A percentile compares a stretch with the other conserved stretches of the same genome.
Evolutionary conservation across 2,888 invertebrate genomes (phyloP).

Genomic region (Drosophila recens): DNA sequence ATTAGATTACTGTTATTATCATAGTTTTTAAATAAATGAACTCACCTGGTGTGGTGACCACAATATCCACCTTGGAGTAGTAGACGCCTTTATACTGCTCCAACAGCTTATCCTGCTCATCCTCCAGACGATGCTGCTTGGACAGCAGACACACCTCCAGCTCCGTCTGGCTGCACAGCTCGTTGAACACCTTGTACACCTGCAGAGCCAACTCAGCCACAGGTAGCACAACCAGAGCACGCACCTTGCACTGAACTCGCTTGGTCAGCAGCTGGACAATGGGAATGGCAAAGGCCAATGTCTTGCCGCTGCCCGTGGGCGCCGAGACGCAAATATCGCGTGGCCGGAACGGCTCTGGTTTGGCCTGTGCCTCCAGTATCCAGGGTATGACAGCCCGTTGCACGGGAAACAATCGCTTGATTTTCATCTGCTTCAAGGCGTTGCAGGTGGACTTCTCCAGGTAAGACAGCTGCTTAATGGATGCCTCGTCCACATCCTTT

Average conservation of each 20-base stretch:
- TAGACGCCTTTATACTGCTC: slow-evolving; percentile 85
- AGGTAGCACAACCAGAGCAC: slow-evolving; percentile 96
- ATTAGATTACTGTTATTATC: neutral
- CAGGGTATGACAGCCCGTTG: slow-evolving; percentile 92
- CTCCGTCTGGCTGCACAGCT: slow-evolving; percentile 89
- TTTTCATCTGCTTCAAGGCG: slow-evolving; percentile 89
- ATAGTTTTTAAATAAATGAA: neutral
- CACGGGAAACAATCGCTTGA: slow-evolving; percentile 93
- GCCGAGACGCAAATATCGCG: slow-evolving; percentile 98
- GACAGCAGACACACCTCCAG: slow-evolving; percentile 90
- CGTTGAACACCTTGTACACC: slow-evolving; percentile 93
- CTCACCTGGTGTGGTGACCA: slow-evolving; percentile 94
- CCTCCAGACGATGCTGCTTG: slow-evolving; percentile 88
- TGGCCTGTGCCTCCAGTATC: slow-evolving; percentile 88
- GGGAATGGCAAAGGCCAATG: slow-evolving; percentile 96
- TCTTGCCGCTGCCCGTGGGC: slow-evolving; percentile 99
- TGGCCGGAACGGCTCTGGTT: slow-evolving; percentile 89
- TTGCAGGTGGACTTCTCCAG: slow-evolving; percentile 88
- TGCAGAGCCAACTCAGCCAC: slow-evolving; percentile 96
- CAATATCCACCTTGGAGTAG: slow-evolving; percentile 89
- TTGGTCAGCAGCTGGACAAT: slow-evolving; percentile 90
- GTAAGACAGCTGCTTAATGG: slow-evolving; percentile 77
- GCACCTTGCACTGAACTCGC: slow-evolving; percentile 88
- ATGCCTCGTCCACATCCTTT: slow-evolving; percentile 86
- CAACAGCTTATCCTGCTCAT: slow-evolving; percentile 89